Conservation (phyloP, 2,113 vertebrate genomes). For the Scytalopus superciliaris region DNA sequence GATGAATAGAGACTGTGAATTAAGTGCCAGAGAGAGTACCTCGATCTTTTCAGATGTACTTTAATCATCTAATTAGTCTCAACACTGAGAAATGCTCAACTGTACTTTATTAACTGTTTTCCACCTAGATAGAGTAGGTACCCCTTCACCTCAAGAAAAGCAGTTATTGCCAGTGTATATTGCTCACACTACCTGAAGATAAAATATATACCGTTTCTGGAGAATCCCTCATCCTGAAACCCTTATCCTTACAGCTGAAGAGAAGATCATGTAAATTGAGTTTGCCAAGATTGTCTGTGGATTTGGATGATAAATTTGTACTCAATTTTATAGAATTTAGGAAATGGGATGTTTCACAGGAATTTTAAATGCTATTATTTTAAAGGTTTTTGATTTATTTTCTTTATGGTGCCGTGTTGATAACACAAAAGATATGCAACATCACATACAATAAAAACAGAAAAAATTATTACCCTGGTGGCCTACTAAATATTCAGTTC, state of each 20-base stretch:
- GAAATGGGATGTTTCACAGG: neutral
- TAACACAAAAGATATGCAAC: neutral
- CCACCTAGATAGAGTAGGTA: neutral
- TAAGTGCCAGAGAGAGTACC: neutral
- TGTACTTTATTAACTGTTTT: neutral
- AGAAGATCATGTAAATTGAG: neutral
- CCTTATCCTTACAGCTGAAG: neutral
- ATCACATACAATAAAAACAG: neutral
- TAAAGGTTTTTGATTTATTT: neutral
- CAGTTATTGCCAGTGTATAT: neutral
- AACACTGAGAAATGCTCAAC: neutral
- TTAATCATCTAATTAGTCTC: neutral
- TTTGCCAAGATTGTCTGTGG: neutral
- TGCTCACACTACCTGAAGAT: neutral
- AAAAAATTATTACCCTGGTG: neutral
- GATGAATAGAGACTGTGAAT: neutral
- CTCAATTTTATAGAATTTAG: neutral
- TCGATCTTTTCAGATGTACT: neutral
- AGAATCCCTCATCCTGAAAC: neutral
- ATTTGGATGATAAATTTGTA: neutral
- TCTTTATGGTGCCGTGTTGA: neutral
- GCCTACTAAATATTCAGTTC: neutral
- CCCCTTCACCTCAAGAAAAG: neutral
- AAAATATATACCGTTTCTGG: neutral
- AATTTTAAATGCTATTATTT: neutral